Evolutionary conservation across 92 coral and sea anemone genomes (phyloP), one percentile per base, ranked within the genome.

Genomic region (Umimayanthus chanpuru): DNA sequence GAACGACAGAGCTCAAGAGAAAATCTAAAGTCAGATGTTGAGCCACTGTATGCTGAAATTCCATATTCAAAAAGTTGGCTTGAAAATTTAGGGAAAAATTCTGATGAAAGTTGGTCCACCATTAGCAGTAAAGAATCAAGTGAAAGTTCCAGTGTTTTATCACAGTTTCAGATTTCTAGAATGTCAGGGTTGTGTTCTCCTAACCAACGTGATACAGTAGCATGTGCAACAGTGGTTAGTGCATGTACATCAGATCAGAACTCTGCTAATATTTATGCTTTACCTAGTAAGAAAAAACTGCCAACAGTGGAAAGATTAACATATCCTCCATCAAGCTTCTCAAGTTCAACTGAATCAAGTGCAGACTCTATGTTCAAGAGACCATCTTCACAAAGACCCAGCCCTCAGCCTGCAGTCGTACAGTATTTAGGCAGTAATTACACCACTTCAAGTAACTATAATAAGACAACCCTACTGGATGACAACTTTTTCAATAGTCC

Each of bases 141-240:
- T 1, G 18, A 56, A 56, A 65, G 29, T 30, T 61, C 8, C 9
- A 26, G 83, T 79, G 73, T 64, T 49, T 81, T 81, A 15, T 65
- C 76, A 43, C 87, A 83, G n/a, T 83, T 83, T 30, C 87, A 83
- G 36, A 68, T 83, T 83, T 83, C 87, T 2, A 83, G 30, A 49
- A 70, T 47, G 58, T n/a, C 77, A 16, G 55, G 67, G 40, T 40
- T 70, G 32, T 29, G 38, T 47, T 44, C 65, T 7, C 61, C 18
- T 23, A 47, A 55, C 71, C 70, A 71, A 29, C 68, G 28, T 18
- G 65, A 32, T 70, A 83, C 43, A 3, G 82, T 49, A 43, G 76
- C 21, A 25, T 65, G 9, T 44, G 56, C 76, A 14, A n/a, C 86
- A 43, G 40, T 14, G 10, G 55, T 50, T 21, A 83, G 29, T 6